These are phyloP conservation scores for Luscinia megarhynchos DNA, from an alignment of 2,797 vertebrate species.

Conservation along the genomic window DNA sequence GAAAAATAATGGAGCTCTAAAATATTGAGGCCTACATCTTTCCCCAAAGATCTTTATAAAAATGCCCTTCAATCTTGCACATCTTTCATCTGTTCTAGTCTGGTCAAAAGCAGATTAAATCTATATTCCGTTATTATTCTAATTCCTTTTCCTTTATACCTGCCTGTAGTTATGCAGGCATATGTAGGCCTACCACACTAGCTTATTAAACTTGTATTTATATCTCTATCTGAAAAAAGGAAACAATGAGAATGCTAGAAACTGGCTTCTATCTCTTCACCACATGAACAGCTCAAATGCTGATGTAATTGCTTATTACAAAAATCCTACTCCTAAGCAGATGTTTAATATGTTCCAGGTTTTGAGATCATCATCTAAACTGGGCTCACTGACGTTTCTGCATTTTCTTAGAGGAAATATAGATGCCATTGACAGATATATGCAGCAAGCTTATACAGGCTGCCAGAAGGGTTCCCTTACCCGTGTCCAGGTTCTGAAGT, in stretches of 20 bases:
- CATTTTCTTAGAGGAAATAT: neutral
- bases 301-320: neutral
- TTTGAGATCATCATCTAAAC: neutral
- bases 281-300: fast-evolving
- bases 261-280: neutral
- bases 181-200: neutral
- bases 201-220: neutral
- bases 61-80: neutral
- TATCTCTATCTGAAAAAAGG: neutral
- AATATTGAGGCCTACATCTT: neutral
- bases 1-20: neutral
- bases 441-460: too few relatives aligned
- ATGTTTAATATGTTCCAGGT: neutral
- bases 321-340: neutral
- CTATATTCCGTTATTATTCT: neutral
- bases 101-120: neutral
- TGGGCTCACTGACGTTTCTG: neutral
- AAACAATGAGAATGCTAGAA: neutral
- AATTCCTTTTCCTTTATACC: neutral
- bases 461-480: neutral
- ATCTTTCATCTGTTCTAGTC: neutral
- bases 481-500: neutral
- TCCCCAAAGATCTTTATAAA: neutral
- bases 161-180: neutral
- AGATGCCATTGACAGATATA: neutral